phyloP scores from a whole-genome alignment of 1,140 invertebrate species.

The Drosophila yakuba region DNA sequence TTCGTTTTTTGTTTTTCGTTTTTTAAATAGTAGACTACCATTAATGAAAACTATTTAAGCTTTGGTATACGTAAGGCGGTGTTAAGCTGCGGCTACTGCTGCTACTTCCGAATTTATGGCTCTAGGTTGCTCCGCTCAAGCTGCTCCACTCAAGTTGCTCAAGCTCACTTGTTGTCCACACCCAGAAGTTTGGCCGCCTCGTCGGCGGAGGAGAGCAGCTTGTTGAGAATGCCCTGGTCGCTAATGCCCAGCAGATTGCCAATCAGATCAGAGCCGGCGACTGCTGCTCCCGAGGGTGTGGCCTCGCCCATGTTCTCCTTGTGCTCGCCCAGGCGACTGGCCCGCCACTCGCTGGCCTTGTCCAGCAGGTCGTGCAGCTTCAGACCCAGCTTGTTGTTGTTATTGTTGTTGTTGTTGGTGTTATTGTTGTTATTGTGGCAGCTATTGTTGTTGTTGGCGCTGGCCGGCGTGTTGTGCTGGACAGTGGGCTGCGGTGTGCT shows the following conservation, averaged over 20 bases:
- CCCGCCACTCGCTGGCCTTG: slow-evolving; percentile 76
- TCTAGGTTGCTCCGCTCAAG: not conserved
- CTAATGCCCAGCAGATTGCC: slow-evolving; percentile 95
- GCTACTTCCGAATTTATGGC: slow-evolving; percentile 15
- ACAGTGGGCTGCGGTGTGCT: slow-evolving; percentile 5
- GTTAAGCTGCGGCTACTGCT: slow-evolving; percentile 12
- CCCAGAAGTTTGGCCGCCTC: slow-evolving; percentile 95
- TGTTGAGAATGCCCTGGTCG: slow-evolving; percentile 94
- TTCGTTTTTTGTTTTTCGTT: slow-evolving; percentile 1
- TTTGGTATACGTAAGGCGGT: slow-evolving; percentile 72
- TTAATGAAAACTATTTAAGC: slow-evolving; percentile 59
- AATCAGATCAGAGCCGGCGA: slow-evolving; percentile 90
- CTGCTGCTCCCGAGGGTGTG: slow-evolving; percentile 82
- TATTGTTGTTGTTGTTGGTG: slow-evolving; percentile 34
- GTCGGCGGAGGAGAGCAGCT: slow-evolving; percentile 93
- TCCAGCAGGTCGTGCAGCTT: slow-evolving; percentile 74
- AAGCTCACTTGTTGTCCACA: slow-evolving; percentile 86
- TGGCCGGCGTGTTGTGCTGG: not conserved
- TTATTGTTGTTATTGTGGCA: slow-evolving; percentile 48
- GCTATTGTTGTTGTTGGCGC: slow-evolving; percentile 51
- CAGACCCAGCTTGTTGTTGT: slow-evolving; percentile 34
- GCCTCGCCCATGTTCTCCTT: slow-evolving; percentile 85
- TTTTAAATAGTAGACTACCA: slow-evolving; percentile 43
- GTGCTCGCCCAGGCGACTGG: slow-evolving; percentile 85
- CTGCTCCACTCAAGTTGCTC: too few relatives aligned